Conservation (phyloP, 2,113 vertebrate genomes). For the Pantherophis guttatus region DNA sequence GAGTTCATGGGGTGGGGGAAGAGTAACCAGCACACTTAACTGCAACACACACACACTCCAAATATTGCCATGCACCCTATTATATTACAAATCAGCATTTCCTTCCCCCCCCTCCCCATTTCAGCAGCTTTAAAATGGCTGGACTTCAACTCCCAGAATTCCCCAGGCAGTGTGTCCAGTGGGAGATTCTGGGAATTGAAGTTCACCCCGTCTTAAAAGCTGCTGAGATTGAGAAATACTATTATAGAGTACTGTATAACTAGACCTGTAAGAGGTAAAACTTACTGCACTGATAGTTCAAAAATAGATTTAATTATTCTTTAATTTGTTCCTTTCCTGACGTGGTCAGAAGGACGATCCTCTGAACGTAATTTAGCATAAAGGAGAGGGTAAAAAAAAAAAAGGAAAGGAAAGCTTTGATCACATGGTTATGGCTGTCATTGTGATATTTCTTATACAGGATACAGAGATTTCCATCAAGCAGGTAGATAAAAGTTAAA, state of each 20-base stretch:
- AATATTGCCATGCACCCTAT: not conserved
- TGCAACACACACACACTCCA: not conserved
- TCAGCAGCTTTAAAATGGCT: not conserved
- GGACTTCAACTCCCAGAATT: not conserved
- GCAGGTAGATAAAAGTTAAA: not conserved
- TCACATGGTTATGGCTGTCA: not conserved
- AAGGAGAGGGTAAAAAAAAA: not conserved
- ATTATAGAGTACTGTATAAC: not conserved
- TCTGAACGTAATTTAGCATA: not conserved
- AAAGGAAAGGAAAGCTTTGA: not conserved
- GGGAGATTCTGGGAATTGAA: not conserved
- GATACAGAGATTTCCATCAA: not conserved
- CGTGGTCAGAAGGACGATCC: not conserved
- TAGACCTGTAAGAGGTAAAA: not conserved
- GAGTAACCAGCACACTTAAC: not conserved
- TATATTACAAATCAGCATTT: not conserved
- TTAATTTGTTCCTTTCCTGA: not conserved
- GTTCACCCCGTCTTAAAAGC: not conserved
- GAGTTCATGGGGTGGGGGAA: rapidly evolving
- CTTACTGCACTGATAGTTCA: not conserved
- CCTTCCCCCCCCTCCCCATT: not conserved
- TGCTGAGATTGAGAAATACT: no score
- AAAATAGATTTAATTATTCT: not conserved
- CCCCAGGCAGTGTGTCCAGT: not conserved
- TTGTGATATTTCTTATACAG: not conserved